Base-by-base conservation (phyloP, 2,888 invertebrate genomes). In the Nebria salina region DNA sequence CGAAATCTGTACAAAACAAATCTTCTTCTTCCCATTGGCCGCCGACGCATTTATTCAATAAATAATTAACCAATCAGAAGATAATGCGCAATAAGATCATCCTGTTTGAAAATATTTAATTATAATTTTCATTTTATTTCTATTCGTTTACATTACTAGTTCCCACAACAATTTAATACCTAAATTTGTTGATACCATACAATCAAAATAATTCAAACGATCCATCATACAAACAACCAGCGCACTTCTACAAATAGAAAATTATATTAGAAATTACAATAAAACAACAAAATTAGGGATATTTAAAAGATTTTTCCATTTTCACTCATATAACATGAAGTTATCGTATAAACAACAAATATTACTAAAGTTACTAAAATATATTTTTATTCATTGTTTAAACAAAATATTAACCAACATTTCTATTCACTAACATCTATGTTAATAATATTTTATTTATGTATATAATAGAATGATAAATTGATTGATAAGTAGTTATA, bases 1-100 rank as follows among this genome's bases (percentile, higher is more conserved):
- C 83, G 84, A 86, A 85, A 86, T 87, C 54, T 54, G 87, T 87
- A 87, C 87, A 87, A 87, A 87, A 86, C 86, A 81, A 81, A 81
- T 81, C 81, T 81, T 81, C 81, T 81, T 81, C 76, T 81, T 81
- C 81, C 75, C 66, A 81, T 81, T 81, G 81, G 81, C 76, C 54
- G 76, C 65, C 72, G 54, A 73, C 76, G 72, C 81, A 81, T 81
- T 81, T 81, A 81, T 81, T 81, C 81, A 81, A 81, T 81, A 81
- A 76, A 81, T 76, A 81, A 81, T 81, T 81, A 81, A 73, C 81
- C 81, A 81, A 81, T 81, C 76, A 76, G 76, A 73, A 73, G 72
- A 76, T 76, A 81, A 81, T 81, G 76, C 81, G 81, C 81, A 81
- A 81, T 81, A 76, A 81, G 65, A 81, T 73, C 81, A 81, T 81